phyloP scores from a whole-genome alignment of 2,888 invertebrate genomes.

The Operophtera brumata region DNA sequence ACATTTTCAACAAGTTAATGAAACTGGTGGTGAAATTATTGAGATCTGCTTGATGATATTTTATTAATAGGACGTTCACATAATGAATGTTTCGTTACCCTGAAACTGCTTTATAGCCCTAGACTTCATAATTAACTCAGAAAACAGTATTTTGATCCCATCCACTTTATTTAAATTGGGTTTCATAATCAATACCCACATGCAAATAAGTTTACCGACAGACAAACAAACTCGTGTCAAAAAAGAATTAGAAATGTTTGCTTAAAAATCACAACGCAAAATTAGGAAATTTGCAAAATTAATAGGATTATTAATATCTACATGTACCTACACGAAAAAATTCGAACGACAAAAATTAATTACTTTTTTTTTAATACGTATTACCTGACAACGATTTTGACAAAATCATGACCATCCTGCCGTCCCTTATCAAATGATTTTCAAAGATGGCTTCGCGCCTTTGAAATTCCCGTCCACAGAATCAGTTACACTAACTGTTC shows the following conservation, averaged over 20 bases:
- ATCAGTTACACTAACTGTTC: neutral
- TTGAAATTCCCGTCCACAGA: neutral
- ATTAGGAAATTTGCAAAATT: slow-evolving; percentile 30
- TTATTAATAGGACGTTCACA: slow-evolving; percentile 8
- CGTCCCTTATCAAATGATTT: neutral
- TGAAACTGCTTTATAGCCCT: neutral
- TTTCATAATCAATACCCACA: neutral
- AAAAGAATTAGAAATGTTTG: neutral
- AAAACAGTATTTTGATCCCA: neutral
- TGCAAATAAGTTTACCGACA: neutral
- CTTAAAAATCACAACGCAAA: slow-evolving; percentile 16
- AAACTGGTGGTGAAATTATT: slow-evolving; percentile 22
- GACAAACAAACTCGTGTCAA: neutral
- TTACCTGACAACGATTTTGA: neutral
- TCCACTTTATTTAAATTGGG: neutral
- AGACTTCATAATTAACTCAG: neutral
- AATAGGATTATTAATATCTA: slow-evolving; percentile 31
- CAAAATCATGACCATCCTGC: neutral
- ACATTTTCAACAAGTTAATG: slow-evolving; percentile 21
- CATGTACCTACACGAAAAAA: slow-evolving; percentile 41
- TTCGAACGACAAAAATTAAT: slow-evolving; percentile 32
- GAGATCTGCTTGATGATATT: slow-evolving; percentile 22
- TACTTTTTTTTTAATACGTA: slow-evolving; percentile 20
- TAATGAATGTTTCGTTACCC: no score
- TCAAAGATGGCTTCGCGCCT: neutral